These are phyloP conservation scores for Epizoanthus rinbou DNA, from an alignment of 92 coral and sea anemone genomes.

Conservation along the genomic window DNA sequence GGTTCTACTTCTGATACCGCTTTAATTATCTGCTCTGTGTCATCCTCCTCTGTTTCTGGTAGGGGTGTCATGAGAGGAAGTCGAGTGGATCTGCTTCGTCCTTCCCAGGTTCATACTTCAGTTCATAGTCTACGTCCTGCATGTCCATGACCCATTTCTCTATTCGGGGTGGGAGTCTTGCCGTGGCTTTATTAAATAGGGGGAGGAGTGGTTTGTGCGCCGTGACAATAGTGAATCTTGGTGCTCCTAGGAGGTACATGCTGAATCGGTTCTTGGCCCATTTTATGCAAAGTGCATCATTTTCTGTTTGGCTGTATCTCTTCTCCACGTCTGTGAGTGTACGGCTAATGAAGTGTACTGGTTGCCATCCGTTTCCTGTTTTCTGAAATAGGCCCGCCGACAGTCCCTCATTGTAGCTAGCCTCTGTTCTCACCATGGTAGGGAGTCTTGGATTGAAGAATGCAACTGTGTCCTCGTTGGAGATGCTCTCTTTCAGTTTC, in stretches of 20 bases:
- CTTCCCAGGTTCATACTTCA: slow-evolving; percentile 60
- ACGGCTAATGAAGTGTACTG: slow-evolving; percentile 71
- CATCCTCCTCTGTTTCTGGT: slow-evolving; percentile 53
- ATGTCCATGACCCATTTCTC: slow-evolving; percentile 70
- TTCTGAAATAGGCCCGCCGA: slow-evolving; percentile 64
- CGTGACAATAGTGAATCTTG: slow-evolving; percentile 50
- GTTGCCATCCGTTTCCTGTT: slow-evolving; percentile 47
- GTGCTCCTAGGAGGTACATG: slow-evolving; percentile 70
- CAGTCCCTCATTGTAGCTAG: slow-evolving; percentile 64
- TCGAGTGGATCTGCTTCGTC: slow-evolving; percentile 64
- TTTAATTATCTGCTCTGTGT: slow-evolving; percentile 48
- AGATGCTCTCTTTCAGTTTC: slow-evolving; percentile 52
- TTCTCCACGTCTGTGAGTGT: slow-evolving; percentile 61
- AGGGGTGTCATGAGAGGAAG: slow-evolving; percentile 65
- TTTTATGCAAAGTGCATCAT: slow-evolving; percentile 59
- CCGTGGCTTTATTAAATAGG: slow-evolving; percentile 60
- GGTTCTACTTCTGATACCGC: slow-evolving; percentile 32
- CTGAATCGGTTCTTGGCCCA: slow-evolving; percentile 71
- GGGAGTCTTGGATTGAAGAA: slow-evolving; percentile 58
- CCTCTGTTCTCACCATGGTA: slow-evolving; percentile 55
- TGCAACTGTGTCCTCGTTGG: slow-evolving; percentile 54
- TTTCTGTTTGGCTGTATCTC: slow-evolving; percentile 61
- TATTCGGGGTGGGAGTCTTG: slow-evolving; percentile 53
- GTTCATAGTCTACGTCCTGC: slow-evolving; percentile 70
- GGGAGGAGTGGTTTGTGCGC: slow-evolving; percentile 61